Evolutionary conservation across 1,140 invertebrate genomes (phyloP).

Genomic region (Laupala kohalensis): DNA sequence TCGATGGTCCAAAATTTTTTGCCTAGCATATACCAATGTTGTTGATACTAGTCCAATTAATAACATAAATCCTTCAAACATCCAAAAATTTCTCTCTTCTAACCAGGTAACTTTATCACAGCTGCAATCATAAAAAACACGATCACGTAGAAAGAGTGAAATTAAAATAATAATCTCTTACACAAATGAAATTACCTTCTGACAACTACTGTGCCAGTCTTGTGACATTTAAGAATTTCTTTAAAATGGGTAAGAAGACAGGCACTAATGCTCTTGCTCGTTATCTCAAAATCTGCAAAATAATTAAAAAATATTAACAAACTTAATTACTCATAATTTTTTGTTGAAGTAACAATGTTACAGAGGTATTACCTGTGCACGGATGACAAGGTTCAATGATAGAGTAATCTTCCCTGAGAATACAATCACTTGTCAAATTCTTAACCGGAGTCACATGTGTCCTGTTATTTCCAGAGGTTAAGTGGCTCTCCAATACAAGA

Average conservation of each 20-base stretch:
- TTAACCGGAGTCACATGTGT: background rate
- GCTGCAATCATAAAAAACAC: constrained; percentile 23
- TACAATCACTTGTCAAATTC: constrained; percentile 31
- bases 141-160: background rate
- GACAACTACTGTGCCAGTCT: constrained; percentile 50
- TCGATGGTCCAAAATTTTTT: constrained; percentile 40
- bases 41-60: constrained; percentile 46
- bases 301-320: background rate
- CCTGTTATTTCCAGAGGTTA: constrained; percentile 39
- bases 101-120: constrained; percentile 54
- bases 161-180: background rate
- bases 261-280: constrained; percentile 47
- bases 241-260: constrained; percentile 57
- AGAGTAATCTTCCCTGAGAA: constrained; percentile 49
- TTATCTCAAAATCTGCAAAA: constrained; percentile 49
- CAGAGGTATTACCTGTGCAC: constrained; percentile 46
- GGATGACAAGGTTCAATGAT: constrained; percentile 63
- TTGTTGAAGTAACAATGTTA: background rate
- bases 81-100: constrained; percentile 67
- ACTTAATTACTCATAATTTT: background rate
- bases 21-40: constrained; percentile 36
- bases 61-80: constrained; percentile 66
- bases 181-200: constrained; percentile 34
- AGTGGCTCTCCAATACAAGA: constrained; percentile 62
- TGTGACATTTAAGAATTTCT: constrained; percentile 52